A percentile compares a stretch with the other conserved stretches of the same genome.
Evolutionary conservation across 2,797 vertebrate species (phyloP).

Genomic region (Anabas testudineus): DNA sequence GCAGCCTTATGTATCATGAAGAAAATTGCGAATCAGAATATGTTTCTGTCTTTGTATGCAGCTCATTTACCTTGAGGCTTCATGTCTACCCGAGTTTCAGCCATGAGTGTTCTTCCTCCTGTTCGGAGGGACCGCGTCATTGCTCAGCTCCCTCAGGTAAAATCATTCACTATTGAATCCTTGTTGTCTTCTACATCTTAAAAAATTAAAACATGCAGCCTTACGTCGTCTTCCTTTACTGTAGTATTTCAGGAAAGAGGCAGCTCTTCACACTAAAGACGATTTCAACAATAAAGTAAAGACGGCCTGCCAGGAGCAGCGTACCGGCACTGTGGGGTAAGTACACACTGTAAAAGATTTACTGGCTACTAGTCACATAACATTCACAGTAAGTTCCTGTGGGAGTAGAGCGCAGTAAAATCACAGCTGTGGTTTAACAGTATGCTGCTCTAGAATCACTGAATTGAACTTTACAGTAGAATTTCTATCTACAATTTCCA

Average conservation of each 20-base stretch:
- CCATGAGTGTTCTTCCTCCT: slow-evolving; percentile 93
- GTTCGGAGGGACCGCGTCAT: slow-evolving; percentile 93
- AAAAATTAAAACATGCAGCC: too few relatives aligned
- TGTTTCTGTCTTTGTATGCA: not conserved
- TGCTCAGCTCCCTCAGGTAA: slow-evolving; percentile 87
- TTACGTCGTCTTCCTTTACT: slow-evolving; percentile 3
- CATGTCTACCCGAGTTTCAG: slow-evolving; percentile 70
- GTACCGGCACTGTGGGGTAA: slow-evolving; percentile 95
- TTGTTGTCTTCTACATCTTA: not conserved
- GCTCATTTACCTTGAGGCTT: slow-evolving; percentile 33
- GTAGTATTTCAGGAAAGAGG: slow-evolving; percentile 90
- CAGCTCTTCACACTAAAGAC: slow-evolving; percentile 86
- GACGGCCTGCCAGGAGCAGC: slow-evolving; percentile 92
- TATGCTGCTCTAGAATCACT: too few relatives aligned
- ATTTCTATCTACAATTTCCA: too few relatives aligned
- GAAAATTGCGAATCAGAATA: not conserved
- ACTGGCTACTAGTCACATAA: too few relatives aligned
- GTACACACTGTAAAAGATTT: slow-evolving; percentile 34
- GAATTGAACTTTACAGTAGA: too few relatives aligned
- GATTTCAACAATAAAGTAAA: slow-evolving; percentile 89
- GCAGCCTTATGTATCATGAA: not conserved
- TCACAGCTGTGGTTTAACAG: too few relatives aligned
- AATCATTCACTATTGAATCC: accelerated
- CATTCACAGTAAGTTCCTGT: too few relatives aligned
- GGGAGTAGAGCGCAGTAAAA: too few relatives aligned